These are phyloP conservation scores for Trissonchulus latispiculum DNA, from an alignment of 2,888 invertebrate genomes.

Conservation along the genomic window DNA sequence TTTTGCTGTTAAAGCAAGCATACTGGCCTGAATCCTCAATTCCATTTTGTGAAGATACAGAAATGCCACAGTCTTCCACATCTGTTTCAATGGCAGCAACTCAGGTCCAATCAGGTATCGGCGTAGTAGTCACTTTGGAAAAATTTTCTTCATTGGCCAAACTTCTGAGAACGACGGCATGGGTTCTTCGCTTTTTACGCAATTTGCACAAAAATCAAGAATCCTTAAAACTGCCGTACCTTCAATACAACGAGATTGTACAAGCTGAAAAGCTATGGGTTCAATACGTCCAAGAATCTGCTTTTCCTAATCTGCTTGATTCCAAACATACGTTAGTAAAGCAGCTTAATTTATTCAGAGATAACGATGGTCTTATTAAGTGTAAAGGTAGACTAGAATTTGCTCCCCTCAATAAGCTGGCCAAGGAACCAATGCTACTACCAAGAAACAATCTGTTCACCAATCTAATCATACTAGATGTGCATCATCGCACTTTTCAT, in stretches of 20 bases:
- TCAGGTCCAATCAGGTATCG: background rate
- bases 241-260: too few relatives aligned
- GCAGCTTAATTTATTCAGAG: background rate
- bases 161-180: too few relatives aligned
- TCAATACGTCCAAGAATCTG: too few relatives aligned
- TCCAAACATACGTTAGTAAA: background rate
- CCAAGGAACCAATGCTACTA: background rate
- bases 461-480: background rate
- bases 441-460: background rate
- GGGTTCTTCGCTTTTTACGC: too few relatives aligned
- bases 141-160: background rate
- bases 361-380: too few relatives aligned
- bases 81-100: background rate
- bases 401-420: background rate
- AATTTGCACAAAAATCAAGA: conserved; percentile 4
- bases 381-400: background rate
- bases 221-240: too few relatives aligned
- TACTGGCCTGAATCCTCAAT: too few relatives aligned
- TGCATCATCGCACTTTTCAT: too few relatives aligned
- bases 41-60: too few relatives aligned
- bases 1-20: too few relatives aligned
- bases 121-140: background rate
- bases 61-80: too few relatives aligned
- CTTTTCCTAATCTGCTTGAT: background rate
- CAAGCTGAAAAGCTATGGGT: background rate